These are phyloP conservation scores for Microtus oregoni DNA, from an alignment of 2,113 vertebrate genomes.

Conservation along the genomic window DNA sequence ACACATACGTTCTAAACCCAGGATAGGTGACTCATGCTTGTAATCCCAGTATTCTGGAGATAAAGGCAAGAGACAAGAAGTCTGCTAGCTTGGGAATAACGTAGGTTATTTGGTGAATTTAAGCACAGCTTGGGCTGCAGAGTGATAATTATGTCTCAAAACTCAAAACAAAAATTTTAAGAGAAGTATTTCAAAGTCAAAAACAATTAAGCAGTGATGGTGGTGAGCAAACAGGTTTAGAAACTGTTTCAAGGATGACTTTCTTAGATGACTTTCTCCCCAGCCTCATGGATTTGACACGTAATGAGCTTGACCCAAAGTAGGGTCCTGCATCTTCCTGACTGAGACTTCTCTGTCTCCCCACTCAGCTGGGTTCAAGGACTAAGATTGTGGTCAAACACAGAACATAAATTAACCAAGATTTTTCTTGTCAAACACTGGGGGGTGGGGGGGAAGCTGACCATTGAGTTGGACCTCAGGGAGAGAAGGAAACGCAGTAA, in stretches of 20 bases:
- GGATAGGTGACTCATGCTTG: neutral
- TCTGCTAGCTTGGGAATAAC: neutral
- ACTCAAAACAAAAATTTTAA: neutral
- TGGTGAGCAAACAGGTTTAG: neutral
- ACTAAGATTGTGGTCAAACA: neutral
- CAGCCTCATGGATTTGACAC: neutral
- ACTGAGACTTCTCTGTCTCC: neutral
- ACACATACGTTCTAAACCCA: neutral
- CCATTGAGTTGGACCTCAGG: neutral
- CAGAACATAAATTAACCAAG: neutral
- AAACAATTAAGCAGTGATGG: neutral
- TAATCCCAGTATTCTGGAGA: neutral
- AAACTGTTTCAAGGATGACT: neutral
- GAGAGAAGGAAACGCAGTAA: neutral
- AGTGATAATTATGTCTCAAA: neutral
- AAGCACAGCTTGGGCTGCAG: neutral
- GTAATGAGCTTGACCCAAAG: neutral
- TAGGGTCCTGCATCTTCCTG: neutral
- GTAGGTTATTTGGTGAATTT: neutral
- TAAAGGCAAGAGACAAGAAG: neutral
- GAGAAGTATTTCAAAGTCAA: neutral
- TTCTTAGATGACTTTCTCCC: neutral
- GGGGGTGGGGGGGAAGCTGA: neutral
- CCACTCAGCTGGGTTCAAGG: no score
- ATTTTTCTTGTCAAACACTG: constrained; percentile 11